Base-by-base conservation (phyloP, 2,113 vertebrate species). In the Petromus typicus region DNA sequence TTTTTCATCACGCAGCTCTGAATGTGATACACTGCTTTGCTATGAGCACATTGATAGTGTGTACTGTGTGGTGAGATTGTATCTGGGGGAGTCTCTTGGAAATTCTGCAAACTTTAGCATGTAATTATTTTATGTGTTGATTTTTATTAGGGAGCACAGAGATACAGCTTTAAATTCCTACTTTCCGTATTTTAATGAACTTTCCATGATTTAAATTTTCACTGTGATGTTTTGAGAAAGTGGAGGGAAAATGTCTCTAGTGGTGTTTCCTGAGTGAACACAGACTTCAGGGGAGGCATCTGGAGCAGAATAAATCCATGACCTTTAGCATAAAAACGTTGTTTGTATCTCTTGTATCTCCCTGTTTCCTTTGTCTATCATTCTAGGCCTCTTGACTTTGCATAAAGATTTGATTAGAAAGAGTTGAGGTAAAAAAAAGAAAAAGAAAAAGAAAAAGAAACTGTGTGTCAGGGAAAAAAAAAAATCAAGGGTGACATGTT, bases 381-480 rank as follows among this genome's bases (percentile, higher is more conserved):
- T 3, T 18, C 32, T 43, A 22, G 32, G 34, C 90, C 54, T 22
- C 37, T 11, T 54, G 63, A 48, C 27, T 71, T 30, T 51, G 22
- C 20, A 8, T 61, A 57, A 69, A 23, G 32, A 18, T 66, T 6
- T 92, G 25, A 11, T 12, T 34, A 17, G 25, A 11, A 89, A 78
- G 32, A 12, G 6, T 59, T 89, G 59, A 82, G 34, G 3, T 37
- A 90, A 95, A 92, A 56, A 34, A 51, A 89, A 63, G 18, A 78
- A 84, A 25, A n/a, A n/a, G n/a, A n/a, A n/a, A 45, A 90, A 95
- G 90, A 56, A 34, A 51, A 89, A 63, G 18, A 78, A 84, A 25
- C 16, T 48, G 4, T n/a, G 43, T 56, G 22, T 71, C 25, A n/a
- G 10, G 34, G 27, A 56, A 7, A 76, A 37, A 7, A 76, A 37